Evolutionary conservation across 2,113 vertebrate genomes (phyloP).

Genomic region (Gymnogyps californianus): DNA sequence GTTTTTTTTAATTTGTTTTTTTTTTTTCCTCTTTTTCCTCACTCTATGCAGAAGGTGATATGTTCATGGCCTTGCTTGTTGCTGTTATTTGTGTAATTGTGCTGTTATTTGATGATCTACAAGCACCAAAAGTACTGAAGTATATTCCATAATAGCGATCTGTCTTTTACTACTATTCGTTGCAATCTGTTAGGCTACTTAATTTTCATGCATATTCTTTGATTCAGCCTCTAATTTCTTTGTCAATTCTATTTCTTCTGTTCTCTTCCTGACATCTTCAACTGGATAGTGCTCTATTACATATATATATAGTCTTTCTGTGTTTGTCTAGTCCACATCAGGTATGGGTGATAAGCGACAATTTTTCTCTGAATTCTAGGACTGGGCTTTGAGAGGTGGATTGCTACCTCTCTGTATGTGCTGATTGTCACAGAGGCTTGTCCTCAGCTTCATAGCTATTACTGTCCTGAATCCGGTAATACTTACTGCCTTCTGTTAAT

Average conservation of each 20-base stretch:
- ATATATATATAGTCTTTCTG: rapidly evolving
- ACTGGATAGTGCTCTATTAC: neutral
- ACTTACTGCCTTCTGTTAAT: neutral
- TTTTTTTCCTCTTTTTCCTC: neutral
- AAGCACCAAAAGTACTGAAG: neutral
- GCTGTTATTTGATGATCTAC: neutral
- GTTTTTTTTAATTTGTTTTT: neutral
- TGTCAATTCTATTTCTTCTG: neutral
- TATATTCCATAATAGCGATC: neutral
- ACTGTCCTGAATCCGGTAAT: neutral
- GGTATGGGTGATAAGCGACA: neutral
- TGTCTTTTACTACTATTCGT: neutral
- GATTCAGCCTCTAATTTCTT: neutral
- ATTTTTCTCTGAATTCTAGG: neutral
- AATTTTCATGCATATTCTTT: neutral
- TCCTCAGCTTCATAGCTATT: neutral
- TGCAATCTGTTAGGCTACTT: neutral
- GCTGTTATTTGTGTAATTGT: neutral
- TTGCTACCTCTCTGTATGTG: neutral
- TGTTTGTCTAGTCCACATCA: neutral
- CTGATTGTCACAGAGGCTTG: neutral
- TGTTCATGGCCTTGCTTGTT: neutral
- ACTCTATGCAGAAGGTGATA: rapidly evolving
- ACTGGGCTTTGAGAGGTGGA: neutral
- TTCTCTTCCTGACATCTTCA: neutral